Conservation (phyloP, 2,797 vertebrate species). For the Onychomys torridus region DNA sequence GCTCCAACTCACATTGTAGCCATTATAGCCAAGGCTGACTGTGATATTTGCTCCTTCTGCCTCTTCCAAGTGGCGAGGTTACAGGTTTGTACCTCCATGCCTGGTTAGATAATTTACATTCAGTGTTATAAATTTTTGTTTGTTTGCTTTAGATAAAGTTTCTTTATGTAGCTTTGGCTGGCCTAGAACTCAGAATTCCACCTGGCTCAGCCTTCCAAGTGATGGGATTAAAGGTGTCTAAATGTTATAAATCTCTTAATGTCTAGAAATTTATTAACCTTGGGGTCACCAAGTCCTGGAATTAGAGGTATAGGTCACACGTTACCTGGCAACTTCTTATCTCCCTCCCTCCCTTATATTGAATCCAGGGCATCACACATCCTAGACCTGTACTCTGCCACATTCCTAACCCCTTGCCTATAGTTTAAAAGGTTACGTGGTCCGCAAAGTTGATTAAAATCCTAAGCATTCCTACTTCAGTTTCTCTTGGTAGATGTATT, state of each 20-base stretch:
- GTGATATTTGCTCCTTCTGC: not conserved
- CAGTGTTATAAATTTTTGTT: not conserved
- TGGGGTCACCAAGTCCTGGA: not conserved
- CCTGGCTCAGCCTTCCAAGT: not conserved
- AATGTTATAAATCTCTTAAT: not conserved
- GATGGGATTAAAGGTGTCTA: not conserved
- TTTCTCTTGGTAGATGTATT: conserved; percentile 6
- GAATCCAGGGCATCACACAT: not conserved
- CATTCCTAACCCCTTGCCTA: not conserved
- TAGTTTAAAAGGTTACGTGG: not conserved
- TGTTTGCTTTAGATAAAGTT: not conserved
- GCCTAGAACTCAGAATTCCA: not conserved
- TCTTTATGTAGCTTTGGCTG: not conserved
- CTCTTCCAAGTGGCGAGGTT: not conserved
- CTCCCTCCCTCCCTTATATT: not conserved
- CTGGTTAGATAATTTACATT: not conserved
- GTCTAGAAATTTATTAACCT: not conserved
- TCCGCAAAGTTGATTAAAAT: conserved; percentile 24
- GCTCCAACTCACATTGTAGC: not conserved
- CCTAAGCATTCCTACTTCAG: not conserved
- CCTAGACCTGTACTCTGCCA: not conserved
- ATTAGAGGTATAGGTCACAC: not conserved
- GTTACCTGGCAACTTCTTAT: not conserved
- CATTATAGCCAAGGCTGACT: not conserved
- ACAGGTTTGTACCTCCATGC: not conserved